These are phyloP conservation scores for Margarornis squamiger DNA, from an alignment of 2,797 vertebrate genomes.

Conservation along the genomic window DNA sequence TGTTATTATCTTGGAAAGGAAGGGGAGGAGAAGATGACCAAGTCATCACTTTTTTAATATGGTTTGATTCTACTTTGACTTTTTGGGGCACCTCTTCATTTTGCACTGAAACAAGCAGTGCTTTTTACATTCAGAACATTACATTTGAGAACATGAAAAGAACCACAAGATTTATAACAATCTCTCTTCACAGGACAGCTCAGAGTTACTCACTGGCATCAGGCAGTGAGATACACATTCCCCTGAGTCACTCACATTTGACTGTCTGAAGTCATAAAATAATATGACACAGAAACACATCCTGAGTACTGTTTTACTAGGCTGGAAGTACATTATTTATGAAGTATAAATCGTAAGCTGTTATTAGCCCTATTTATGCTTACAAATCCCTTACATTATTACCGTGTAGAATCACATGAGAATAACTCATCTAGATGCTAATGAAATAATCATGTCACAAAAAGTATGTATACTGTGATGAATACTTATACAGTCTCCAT, in stretches of 20 bases:
- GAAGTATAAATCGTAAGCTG: neutral
- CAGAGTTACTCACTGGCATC: conserved; percentile 12
- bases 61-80: neutral
- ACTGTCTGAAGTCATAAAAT: conserved; percentile 35
- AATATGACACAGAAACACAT: neutral
- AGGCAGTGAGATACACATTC: neutral
- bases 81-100: conserved; percentile 1
- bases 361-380: neutral
- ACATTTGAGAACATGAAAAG: neutral
- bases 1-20: neutral
- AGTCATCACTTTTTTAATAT: neutral
- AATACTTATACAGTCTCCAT: neutral
- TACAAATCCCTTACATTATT: neutral
- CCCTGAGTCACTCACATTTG: neutral
- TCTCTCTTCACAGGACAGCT: neutral
- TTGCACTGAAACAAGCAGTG: neutral
- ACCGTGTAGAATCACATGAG: neutral
- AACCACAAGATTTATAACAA: neutral
- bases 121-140: neutral
- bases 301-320: neutral
- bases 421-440: conserved; percentile 12
- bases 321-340: neutral
- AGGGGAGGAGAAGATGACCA: neutral
- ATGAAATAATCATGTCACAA: neutral
- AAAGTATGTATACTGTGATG: neutral